A percentile compares a stretch with the other conserved stretches of the same genome.
Evolutionary conservation across 2,888 invertebrate species (phyloP).

Genomic region (Andrena hattorfiana): DNA sequence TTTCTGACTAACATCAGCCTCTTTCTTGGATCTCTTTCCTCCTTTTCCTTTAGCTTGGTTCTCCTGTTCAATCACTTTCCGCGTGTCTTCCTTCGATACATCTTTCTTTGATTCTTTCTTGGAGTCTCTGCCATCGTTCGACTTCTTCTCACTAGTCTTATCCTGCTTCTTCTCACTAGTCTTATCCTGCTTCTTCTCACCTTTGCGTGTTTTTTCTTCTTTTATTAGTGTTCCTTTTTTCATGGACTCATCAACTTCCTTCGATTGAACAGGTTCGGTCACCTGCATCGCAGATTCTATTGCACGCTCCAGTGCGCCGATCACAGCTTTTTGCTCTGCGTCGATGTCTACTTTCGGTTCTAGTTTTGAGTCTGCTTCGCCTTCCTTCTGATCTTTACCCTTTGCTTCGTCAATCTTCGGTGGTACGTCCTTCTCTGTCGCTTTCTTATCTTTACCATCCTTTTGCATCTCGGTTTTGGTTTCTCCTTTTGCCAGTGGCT

Average conservation of each 20-base stretch:
- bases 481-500: not conserved
- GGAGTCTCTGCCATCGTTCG: not conserved
- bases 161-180: not conserved
- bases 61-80: slow-evolving; percentile 28
- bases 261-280: not conserved
- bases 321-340: slow-evolving; percentile 19
- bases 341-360: slow-evolving; percentile 80
- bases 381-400: slow-evolving; percentile 30
- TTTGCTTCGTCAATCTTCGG: slow-evolving; percentile 15
- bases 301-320: slow-evolving; percentile 21
- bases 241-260: not conserved
- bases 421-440: not conserved
- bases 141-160: not conserved
- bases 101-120: slow-evolving; percentile 12
- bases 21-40: slow-evolving; percentile 45
- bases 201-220: not conserved
- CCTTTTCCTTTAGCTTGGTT: slow-evolving; percentile 44
- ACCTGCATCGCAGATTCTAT: slow-evolving; percentile 28
- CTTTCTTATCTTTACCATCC: slow-evolving; percentile 14
- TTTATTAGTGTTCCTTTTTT: not conserved
- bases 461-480: not conserved
- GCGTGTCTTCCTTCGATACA: slow-evolving; percentile 25
- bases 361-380: not conserved
- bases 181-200: not conserved
- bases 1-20: slow-evolving; percentile 11